phyloP scores from a whole-genome alignment of 2,888 invertebrate genomes.

The Vanessa cardui region DNA sequence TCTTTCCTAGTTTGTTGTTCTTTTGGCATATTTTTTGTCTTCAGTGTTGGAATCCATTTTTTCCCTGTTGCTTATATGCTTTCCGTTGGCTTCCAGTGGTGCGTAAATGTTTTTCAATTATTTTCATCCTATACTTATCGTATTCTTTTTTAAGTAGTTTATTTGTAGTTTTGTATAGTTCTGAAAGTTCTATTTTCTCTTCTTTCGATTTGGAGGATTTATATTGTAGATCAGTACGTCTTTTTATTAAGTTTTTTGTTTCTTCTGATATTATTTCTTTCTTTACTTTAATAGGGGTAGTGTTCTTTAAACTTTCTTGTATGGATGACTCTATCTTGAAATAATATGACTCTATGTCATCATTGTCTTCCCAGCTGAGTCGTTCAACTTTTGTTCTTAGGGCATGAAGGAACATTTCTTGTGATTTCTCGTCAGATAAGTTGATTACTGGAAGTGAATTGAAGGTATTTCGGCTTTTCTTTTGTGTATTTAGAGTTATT shows the following conservation, averaged over 20 bases:
- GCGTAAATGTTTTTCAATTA: neutral
- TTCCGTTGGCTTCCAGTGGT: too few species aligned
- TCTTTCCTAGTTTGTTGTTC: accelerated
- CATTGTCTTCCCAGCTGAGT: too few species aligned
- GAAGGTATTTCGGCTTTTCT: slow-evolving; percentile 23
- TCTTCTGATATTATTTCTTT: slow-evolving; percentile 24
- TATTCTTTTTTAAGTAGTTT: slow-evolving; percentile 9
- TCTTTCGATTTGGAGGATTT: slow-evolving; percentile 9
- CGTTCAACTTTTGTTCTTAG: neutral
- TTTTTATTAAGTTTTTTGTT: slow-evolving; percentile 20
- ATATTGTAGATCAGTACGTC: slow-evolving; percentile 26
- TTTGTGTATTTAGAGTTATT: slow-evolving; percentile 9
- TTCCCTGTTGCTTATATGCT: too few species aligned
- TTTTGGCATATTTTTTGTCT: too few species aligned
- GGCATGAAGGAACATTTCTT: neutral
- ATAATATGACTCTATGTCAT: slow-evolving; percentile 9
- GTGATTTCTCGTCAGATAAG: neutral
- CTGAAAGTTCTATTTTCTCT: slow-evolving; percentile 18
- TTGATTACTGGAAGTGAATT: neutral
- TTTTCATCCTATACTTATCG: neutral
- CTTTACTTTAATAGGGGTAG: neutral
- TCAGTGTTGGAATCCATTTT: too few species aligned
- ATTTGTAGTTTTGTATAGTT: slow-evolving; percentile 25
- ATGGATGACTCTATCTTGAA: neutral
- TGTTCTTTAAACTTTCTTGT: neutral